Evolutionary conservation across 2,113 vertebrate species (phyloP), one percentile per base, ranked within the genome.

Genomic region (Numida meleagris): DNA sequence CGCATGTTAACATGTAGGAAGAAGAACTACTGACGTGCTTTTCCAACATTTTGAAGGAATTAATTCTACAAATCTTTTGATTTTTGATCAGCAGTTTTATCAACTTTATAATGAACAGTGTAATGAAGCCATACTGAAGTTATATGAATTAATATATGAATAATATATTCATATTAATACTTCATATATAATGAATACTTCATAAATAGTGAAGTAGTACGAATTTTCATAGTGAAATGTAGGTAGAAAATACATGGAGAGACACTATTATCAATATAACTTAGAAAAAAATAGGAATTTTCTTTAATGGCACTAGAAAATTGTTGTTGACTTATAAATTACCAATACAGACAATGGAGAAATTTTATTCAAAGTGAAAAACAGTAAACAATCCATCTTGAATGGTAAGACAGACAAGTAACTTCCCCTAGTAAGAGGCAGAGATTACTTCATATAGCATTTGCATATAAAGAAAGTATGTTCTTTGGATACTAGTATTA

Each of bases 221-320:
- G 4, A 55, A 17, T 90, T 75, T 63, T 12, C 14, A 5, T 9
- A 40, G 10, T 57, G 11, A 33, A 89, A 72, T 29, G 3, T 9
- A 27, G 10, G 9, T 29, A 25, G 34, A 62, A 62, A 62, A 24
- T 10, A 62, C 40, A 40, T 16, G 4, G 5, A 70, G 9, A 67
- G 27, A 71, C 79, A 68, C 2, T 24, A 2, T 0, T 75, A n/a
- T 45, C 2, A 45, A 2, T 0, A 0, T 50, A 65, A 74, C n/a
- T 33, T 57, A 4, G 62, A 42, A 58, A 43, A 58, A 33, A 33
- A 14, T 33, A 50, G 17, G 36, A 36, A 36, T 78, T 89, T 77
- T 62, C 10, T 17, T 53, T 36, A 45, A 42, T 70, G 34, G 62
- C 5, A 12, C 24, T 68, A 4, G 4, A 6, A 82, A 53, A 58